Evolutionary conservation across 2,113 vertebrate genomes (phyloP).

Genomic region (Mesitornis unicolor): DNA sequence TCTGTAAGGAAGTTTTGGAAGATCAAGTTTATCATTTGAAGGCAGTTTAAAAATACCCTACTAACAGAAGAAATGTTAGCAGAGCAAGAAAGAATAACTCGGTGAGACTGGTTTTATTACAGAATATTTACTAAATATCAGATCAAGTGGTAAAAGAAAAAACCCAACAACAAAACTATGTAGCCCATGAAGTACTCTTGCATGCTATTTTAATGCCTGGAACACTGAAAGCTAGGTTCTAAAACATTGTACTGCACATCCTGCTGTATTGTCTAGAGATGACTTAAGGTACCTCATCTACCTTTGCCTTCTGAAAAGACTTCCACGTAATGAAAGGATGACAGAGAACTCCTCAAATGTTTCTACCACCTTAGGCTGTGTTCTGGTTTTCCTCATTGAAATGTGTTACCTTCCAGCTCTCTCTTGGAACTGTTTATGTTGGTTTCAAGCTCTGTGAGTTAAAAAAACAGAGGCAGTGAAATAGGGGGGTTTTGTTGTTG

Average conservation of each 20-base stretch:
- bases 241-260: neutral
- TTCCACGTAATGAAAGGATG: rapidly evolving
- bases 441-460: neutral
- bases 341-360: neutral
- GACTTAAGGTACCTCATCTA: neutral
- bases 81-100: neutral
- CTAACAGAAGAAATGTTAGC: neutral
- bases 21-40: neutral
- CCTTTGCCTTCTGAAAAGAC: neutral
- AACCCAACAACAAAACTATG: neutral
- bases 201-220: neutral
- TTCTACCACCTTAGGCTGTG: neutral
- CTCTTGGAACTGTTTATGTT: neutral
- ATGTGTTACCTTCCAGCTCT: neutral
- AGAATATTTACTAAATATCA: neutral
- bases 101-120: neutral
- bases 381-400: neutral
- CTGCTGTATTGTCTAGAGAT: neutral
- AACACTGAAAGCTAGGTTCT: neutral
- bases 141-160: neutral
- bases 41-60: neutral
- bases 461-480: neutral
- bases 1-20: neutral
- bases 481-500: no score
- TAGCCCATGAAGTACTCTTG: neutral